Base-by-base conservation (phyloP, 2,797 vertebrate species). In the Eupleurogrammus muticus region DNA sequence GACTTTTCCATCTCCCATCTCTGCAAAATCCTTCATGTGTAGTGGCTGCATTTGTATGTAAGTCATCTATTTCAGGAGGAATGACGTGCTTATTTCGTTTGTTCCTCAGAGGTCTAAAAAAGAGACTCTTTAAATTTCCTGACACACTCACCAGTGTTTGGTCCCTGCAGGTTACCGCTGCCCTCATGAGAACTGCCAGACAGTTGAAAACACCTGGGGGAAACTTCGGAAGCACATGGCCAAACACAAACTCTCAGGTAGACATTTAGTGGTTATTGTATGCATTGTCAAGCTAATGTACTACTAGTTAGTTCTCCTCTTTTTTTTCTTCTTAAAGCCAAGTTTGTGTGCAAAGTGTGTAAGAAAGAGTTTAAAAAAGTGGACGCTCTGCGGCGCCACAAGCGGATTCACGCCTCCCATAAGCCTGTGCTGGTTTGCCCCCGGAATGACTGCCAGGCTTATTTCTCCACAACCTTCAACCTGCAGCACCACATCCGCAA, bases 401-500 rank as follows among this genome's bases (percentile, higher is more conserved):
- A 90, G 65, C 84, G 84, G 5, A 80, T 58, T 19, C 95, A 96
- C 5, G 80, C 88, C 0, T 82, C 86, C 49, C 91, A 92, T 58
- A 94, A 92, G 44, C 89, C 93, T 0, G 90, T 90, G 44, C 80
- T 95, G 81, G 64, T 90, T 7, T 96, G 95, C 61, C 95, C 95
- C 9, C 89, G 80, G 1, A 64, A 90, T 0, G 84, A 92, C 77
- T 96, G 95, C 81, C 78, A 91, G 80, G 90, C 92, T 1, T 93
- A 92, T 42, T 96, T 96, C 80, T 92, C 93, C 23, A 95, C 94
- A 0, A 92, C 94, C 74, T 96, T 96, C 63, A 96, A 95, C 86
- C 82, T 96, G 84, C 92, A 95, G 81, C 94, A 95, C 79, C 95
- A 96, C 85, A 94, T 96, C 67, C 91, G 92, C 59, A 96, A 95